A percentile compares a stretch with the other conserved stretches of the same genome.
These are phyloP conservation scores for Lasius fuliginosus DNA, from an alignment of 2,888 invertebrate genomes.

Conservation along the genomic window DNA sequence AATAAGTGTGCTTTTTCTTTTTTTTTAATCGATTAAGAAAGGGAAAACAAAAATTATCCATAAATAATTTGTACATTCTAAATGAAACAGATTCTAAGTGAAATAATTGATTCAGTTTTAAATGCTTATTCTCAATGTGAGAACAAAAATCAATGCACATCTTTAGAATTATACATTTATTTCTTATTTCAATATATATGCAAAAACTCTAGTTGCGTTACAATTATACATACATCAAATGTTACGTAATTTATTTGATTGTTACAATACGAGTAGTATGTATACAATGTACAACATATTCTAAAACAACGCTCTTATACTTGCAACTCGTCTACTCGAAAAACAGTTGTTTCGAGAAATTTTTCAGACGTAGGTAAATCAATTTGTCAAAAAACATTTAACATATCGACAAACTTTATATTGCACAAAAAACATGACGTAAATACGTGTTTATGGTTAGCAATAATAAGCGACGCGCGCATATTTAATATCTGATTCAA, in stretches of 20 bases:
- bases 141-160: background rate
- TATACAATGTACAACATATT: background rate
- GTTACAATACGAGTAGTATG: background rate
- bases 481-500: conserved; percentile 49
- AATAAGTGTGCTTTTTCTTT: background rate
- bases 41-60: background rate
- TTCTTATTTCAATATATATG: background rate
- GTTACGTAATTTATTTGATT: background rate
- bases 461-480: conserved; percentile 27
- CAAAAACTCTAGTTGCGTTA: background rate
- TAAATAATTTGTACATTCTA: too few relatives aligned
- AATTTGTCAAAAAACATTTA: background rate
- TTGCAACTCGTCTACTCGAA: background rate
- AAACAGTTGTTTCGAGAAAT: background rate
- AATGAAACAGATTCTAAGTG: background rate
- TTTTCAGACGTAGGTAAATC: background rate
- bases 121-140: background rate
- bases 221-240: conserved; percentile 1
- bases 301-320: background rate
- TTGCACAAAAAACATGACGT: conserved; percentile 14
- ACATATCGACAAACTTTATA: background rate
- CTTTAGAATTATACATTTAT: background rate
- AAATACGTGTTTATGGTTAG: conserved; percentile 24
- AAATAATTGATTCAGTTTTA: background rate
- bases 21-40: background rate